Conservation (phyloP, 2,113 vertebrate genomes). For the Tauraco erythrolophus region DNA sequence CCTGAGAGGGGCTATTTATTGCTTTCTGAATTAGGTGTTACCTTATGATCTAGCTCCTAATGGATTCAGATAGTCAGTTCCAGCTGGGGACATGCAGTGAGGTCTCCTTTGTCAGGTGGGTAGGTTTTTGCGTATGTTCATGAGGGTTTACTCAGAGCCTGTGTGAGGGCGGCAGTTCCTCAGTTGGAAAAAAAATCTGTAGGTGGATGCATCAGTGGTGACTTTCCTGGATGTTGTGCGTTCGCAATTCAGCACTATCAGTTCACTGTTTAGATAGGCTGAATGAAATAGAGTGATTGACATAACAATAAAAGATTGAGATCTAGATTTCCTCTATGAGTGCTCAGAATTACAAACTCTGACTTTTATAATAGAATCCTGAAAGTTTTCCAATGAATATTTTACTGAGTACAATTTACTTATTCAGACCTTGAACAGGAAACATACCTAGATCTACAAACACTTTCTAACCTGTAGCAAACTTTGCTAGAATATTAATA, state of each 20-base stretch:
- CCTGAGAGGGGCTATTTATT: background rate
- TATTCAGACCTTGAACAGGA: background rate
- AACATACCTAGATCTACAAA: background rate
- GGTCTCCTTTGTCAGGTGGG: background rate
- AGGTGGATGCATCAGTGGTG: background rate
- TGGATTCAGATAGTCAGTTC: background rate
- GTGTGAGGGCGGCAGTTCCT: background rate
- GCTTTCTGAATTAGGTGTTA: background rate
- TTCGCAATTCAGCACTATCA: background rate
- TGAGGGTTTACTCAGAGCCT: background rate
- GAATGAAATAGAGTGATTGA: background rate
- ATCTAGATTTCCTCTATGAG: background rate
- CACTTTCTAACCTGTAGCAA: background rate
- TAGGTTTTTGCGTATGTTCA: background rate
- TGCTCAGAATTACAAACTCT: background rate
- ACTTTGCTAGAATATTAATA: background rate
- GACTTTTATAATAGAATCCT: background rate
- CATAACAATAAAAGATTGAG: background rate
- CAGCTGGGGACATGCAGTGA: background rate
- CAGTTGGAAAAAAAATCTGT: background rate
- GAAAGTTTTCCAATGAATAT: background rate
- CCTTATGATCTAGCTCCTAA: background rate
- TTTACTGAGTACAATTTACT: background rate
- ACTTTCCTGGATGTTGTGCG: background rate
- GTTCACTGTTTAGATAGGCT: background rate